Conservation (phyloP, 1,140 invertebrate species). For the Sarcophaga bullata region DNA sequence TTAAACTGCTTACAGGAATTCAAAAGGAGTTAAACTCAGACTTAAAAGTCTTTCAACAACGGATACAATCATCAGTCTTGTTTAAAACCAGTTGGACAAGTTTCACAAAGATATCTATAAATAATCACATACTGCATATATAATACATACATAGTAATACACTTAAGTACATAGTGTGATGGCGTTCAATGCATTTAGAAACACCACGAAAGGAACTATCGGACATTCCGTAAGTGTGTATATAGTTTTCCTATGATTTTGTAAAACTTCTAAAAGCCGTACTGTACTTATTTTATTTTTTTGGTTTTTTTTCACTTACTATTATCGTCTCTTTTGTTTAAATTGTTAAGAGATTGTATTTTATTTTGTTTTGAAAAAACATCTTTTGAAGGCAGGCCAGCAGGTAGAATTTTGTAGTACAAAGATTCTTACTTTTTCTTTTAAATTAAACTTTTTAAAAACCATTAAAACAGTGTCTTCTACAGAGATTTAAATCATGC, state of each 20-base stretch:
- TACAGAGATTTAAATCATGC: no score
- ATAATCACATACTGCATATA: not conserved
- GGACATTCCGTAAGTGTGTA: not conserved
- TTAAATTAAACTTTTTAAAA: no score
- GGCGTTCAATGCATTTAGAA: not conserved
- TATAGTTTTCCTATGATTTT: not conserved
- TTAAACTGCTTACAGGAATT: no score
- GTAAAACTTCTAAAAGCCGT: slow-evolving; percentile 5
- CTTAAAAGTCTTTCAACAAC: no score
- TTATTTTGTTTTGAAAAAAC: not conserved
- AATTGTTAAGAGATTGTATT: not conserved
- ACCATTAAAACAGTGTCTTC: no score
- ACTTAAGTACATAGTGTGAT: no score
- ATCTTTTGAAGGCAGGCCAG: not conserved
- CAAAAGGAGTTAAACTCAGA: no score
- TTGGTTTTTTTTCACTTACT: not conserved
- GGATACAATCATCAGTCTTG: not conserved
- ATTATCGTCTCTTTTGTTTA: not conserved
- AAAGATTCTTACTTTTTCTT: no score
- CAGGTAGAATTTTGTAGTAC: no score
- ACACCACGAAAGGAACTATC: not conserved
- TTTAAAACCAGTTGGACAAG: not conserved
- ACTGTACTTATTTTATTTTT: not conserved
- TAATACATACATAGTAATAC: no score
- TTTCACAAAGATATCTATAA: not conserved